These are phyloP conservation scores for Thecocarcelia acutangulata DNA, from an alignment of 2,888 invertebrate genomes.

Conservation along the genomic window DNA sequence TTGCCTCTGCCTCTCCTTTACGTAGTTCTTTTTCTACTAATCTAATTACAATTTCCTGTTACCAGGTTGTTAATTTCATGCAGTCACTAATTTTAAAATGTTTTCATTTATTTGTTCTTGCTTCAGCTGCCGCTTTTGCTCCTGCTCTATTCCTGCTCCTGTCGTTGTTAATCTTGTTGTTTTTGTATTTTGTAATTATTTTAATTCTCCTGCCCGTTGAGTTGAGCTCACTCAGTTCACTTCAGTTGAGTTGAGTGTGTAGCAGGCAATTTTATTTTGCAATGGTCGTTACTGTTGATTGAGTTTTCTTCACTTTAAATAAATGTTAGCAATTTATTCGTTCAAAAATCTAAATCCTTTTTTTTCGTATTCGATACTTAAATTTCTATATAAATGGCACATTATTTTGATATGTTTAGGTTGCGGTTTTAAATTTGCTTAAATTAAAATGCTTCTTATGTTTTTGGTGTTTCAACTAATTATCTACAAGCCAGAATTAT, in stretches of 20 bases:
- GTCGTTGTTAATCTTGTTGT: no score
- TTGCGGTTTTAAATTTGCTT: conserved; percentile 10
- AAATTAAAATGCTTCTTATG: background rate
- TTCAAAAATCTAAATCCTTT: conserved; percentile 4
- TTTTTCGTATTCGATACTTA: conserved; percentile 35
- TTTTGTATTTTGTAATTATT: conserved; percentile 14
- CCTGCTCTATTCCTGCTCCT: conserved; percentile 9
- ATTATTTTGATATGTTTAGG: conserved; percentile 62
- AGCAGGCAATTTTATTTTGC: conserved; percentile 39
- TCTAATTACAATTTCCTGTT: conserved; percentile 60
- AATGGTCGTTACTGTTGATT: conserved; percentile 12
- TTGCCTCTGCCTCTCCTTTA: background rate
- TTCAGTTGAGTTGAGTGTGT: background rate
- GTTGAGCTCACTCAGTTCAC: no score
- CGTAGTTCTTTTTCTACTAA: conserved; percentile 45
- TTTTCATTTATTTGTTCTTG: conserved; percentile 21
- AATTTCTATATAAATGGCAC: conserved; percentile 60
- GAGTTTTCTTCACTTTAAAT: conserved; percentile 18
- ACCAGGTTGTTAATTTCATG: conserved; percentile 28
- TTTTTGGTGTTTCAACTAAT: background rate
- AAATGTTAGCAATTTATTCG: conserved; percentile 1
- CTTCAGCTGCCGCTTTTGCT: background rate
- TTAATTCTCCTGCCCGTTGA: conserved; percentile 21
- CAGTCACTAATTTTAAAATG: conserved; percentile 17
- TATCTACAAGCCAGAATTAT: background rate